Evolutionary conservation across 2,113 vertebrate genomes (phyloP).

Genomic region (Orcinus orca): DNA sequence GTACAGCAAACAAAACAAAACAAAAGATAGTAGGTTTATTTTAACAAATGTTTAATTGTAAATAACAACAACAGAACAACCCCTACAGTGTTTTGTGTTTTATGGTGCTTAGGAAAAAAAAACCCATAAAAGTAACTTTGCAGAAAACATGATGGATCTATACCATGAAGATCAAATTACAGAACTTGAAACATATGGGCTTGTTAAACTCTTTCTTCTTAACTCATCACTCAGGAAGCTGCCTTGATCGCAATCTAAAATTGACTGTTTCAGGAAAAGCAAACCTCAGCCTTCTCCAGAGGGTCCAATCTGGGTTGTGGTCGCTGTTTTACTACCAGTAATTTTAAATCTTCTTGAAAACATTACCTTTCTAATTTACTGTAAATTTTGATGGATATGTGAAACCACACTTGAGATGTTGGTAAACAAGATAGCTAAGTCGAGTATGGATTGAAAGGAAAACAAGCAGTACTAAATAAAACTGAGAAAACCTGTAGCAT

Average conservation of each 20-base stretch:
- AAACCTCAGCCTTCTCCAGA: conserved; percentile 75
- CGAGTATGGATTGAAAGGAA: conserved; percentile 12
- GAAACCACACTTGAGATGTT: conserved; percentile 64
- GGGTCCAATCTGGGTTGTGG: conserved; percentile 73
- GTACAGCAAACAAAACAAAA: too few species aligned
- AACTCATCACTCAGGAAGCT: conserved; percentile 65
- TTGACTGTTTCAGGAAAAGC: conserved; percentile 77
- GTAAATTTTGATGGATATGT: conserved; percentile 69
- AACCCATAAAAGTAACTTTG: conserved; percentile 45
- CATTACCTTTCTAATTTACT: conserved; percentile 74
- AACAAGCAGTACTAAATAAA: conserved; percentile 45
- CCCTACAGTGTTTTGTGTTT: neutral
- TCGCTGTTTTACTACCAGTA: conserved; percentile 74
- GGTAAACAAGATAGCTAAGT: conserved; percentile 59
- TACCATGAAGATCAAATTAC: conserved; percentile 44
- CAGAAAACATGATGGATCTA: conserved; percentile 50
- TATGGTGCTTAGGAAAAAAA: neutral
- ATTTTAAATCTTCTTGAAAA: conserved; percentile 81
- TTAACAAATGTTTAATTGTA: conserved; percentile 33
- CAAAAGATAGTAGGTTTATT: conserved; percentile 47
- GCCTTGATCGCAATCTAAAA: conserved; percentile 31
- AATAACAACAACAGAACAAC: neutral
- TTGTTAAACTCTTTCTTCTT: conserved; percentile 60
- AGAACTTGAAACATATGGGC: conserved; percentile 54
- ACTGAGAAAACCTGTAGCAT: neutral